These are phyloP conservation scores for Drosophila sechellia DNA, from an alignment of 1,140 invertebrate genomes.

Conservation along the genomic window DNA sequence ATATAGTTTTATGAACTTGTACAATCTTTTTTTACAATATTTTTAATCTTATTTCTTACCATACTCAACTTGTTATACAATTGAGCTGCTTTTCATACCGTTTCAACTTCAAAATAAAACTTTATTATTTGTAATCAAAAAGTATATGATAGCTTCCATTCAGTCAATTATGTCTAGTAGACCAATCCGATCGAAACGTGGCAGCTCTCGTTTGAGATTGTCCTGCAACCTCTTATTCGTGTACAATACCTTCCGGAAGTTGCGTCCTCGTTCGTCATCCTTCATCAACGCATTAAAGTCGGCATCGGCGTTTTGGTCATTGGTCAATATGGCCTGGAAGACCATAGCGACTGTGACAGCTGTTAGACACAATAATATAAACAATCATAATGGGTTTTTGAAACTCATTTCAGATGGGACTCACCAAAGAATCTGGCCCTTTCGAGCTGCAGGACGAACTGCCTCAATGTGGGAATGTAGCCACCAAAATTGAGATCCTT, in stretches of 20 bases:
- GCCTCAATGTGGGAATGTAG: conserved; percentile 64
- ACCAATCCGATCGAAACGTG: conserved; percentile 66
- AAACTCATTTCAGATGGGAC: neutral
- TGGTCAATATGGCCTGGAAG: conserved; percentile 62
- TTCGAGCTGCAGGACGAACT: conserved; percentile 67
- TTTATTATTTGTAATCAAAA: neutral
- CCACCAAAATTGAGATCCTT: conserved; percentile 58
- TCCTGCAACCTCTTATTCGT: conserved; percentile 57
- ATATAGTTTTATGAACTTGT: neutral
- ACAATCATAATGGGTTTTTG: neutral
- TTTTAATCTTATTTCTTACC: neutral
- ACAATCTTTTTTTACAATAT: neutral
- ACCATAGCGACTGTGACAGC: conserved; percentile 52
- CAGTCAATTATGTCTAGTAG: conserved; percentile 65
- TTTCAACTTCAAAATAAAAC: neutral
- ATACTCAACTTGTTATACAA: too few relatives aligned
- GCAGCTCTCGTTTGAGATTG: conserved; percentile 56
- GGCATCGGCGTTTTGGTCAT: conserved; percentile 70
- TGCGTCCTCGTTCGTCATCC: conserved; percentile 61
- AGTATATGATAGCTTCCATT: neutral
- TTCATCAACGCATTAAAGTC: conserved; percentile 66
- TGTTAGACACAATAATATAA: conserved; percentile 13
- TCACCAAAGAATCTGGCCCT: conserved; percentile 72
- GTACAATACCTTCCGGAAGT: conserved; percentile 59
- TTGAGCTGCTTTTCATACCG: neutral